Base-by-base conservation (phyloP, 2,888 invertebrate genomes). In the Lucinisca nassula region DNA sequence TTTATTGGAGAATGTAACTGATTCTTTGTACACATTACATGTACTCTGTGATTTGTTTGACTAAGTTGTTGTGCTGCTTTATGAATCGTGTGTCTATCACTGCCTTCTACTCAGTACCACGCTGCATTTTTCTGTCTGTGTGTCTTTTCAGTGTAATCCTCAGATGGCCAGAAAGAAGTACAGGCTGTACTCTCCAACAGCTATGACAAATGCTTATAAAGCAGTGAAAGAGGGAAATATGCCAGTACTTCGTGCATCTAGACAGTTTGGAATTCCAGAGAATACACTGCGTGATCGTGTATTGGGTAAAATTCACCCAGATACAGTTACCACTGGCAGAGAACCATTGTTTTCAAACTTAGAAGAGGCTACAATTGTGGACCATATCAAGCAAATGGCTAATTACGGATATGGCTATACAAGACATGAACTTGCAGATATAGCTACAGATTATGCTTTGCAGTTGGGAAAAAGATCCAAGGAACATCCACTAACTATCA, bases 271-370 rank as follows among this genome's bases (percentile, higher is more conserved):
- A 27, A 80, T 84, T 1, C 87, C 83, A 12, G 74, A 80, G 27
- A 67, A 27, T 3, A 87, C 87, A n/a, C 73, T 87, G 14, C 12
- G 83, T 21, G 87, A 87, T 70, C 70, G 80, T 27, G 67, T 81
- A 14, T 21, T 74, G n/a, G 84, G 78, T 0, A 72, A 35, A 40
- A 72, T 85, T 72, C 61, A 81, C 37, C 51, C 55, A 4, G 80
- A 84, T 6, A 73, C 73, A 17, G 24, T 38, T 35, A 58, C 58
- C 3, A 75, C 70, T 30, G 85, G 85, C 1, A 67, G 30, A 30
- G 17, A 14, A 12, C 74, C 85, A 1, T 24, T 81, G 0, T 58
- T 85, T 6, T 17, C 40, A 38, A 35, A n/a, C 8, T 0, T 40
- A 0, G 82, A 86, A 27, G 86, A 86, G 24, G 30, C 67, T 12